Evolutionary conservation across 2,113 vertebrate species (phyloP).

Genomic region (Muntiacus reevesi): DNA sequence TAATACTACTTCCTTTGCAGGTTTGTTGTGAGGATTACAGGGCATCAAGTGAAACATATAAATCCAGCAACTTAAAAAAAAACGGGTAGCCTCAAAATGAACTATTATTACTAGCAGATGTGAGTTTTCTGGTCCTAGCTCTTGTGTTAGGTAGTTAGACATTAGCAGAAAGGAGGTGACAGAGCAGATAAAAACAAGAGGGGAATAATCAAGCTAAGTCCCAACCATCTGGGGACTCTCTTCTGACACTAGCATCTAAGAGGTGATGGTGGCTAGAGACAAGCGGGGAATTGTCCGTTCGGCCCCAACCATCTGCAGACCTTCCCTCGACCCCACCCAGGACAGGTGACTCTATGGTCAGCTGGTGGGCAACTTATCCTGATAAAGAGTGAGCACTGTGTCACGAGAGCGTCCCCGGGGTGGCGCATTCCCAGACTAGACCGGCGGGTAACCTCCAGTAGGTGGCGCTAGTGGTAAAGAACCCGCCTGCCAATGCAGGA

Average conservation of each 20-base stretch:
- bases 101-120: background rate
- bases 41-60: background rate
- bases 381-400: background rate
- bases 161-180: background rate
- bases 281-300: background rate
- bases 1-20: background rate
- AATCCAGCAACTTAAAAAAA: background rate
- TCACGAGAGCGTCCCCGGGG: rapidly evolving
- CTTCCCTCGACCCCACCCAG: background rate
- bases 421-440: background rate
- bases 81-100: background rate
- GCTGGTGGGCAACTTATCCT: background rate
- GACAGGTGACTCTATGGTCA: background rate
- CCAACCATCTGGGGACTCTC: background rate
- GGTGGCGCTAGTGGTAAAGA: background rate
- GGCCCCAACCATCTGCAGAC: background rate
- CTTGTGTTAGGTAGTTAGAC: background rate
- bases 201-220: background rate
- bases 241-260: background rate
- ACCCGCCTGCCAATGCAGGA: background rate
- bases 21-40: background rate
- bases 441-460: background rate
- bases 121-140: background rate
- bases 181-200: background rate
- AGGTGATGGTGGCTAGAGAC: background rate